Evolutionary conservation across 1,140 invertebrate genomes (phyloP), one percentile per base, ranked within the genome.

Genomic region (Teleopsis dalmanni): DNA sequence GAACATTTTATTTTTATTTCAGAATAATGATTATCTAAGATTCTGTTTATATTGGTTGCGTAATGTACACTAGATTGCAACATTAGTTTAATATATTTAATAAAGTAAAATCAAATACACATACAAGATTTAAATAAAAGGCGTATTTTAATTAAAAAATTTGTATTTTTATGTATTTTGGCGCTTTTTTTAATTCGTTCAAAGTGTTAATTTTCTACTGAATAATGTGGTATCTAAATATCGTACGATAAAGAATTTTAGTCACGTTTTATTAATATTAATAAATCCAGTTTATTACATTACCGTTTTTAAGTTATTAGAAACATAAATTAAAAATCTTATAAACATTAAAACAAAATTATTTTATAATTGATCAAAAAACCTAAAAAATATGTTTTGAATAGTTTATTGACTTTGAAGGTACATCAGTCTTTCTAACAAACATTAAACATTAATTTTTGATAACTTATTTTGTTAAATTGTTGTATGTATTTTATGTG

Each of bases 401-500:
- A n/a, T n/a, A n/a, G n/a, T n/a, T n/a, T 65, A 65, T 65, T 65
- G 62, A 65, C 62, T 65, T 64, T 53, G 55, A 59, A 62, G 62
- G 59, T 65, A 65, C 62, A 60, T 65, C 62, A 65, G 62, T 65
- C 62, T 65, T 65, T 48, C 65, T 59, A 65, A 65, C 59, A 56
- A 59, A 27, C 9, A 27, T n/a, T 7, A 1, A 16, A 25, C 9
- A 18, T 10, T n/a, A 25, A 14, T 29, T 16, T 6, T 25, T 7
- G 10, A 5, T 11, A 11, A 22, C n/a, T 42, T 21, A n/a, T 27
- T 14, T 18, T 27, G 25, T 9, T 4, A 42, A 16, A 14, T 42
- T 11, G 8, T 26, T 29, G 23, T 42, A 16, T 16, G 4, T 18
- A n/a, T 8, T 40, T 40, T 27, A 29, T n/a, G n/a, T n/a, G n/a